Conservation (phyloP, 1,140 invertebrate genomes). For the Drosophila carrolli region DNA sequence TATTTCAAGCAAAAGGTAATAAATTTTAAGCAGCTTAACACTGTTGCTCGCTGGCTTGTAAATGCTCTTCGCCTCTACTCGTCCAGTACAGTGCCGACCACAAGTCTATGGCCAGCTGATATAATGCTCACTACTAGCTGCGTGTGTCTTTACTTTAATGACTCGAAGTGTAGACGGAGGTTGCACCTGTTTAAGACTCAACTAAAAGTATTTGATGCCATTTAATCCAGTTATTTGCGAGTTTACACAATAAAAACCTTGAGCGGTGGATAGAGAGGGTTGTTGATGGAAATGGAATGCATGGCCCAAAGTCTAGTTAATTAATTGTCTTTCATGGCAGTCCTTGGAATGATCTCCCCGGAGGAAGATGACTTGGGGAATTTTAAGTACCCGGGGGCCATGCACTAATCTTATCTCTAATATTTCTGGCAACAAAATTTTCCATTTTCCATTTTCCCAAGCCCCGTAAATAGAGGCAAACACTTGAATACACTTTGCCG, state of each 20-base stretch:
- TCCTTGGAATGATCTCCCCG: conserved; percentile 14
- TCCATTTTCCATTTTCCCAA: conserved; percentile 8
- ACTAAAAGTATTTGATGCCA: conserved; percentile 79
- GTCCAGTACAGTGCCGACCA: conserved; percentile 40
- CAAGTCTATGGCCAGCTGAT: conserved; percentile 32
- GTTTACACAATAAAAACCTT: conserved; percentile 80
- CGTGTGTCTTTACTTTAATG: conserved; percentile 30
- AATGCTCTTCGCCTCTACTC: conserved; percentile 52
- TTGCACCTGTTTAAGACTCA: conserved; percentile 74
- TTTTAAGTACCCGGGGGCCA: conserved; percentile 26
- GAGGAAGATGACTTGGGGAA: conserved; percentile 49
- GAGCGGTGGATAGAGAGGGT: background rate
- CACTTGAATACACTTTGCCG: conserved; percentile 49
- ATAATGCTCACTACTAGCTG: conserved; percentile 2
- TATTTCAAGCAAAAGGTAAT: conserved; percentile 83
- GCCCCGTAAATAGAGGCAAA: conserved; percentile 28
- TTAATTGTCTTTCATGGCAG: conserved; percentile 66
- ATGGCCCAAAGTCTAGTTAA: conserved; percentile 75
- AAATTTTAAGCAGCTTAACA: conserved; percentile 84
- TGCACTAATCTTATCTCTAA: conserved; percentile 29
- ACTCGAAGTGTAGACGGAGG: conserved; percentile 24
- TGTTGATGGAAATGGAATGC: conserved; percentile 39
- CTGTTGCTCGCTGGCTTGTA: conserved; percentile 82
- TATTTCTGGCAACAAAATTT: conserved; percentile 27
- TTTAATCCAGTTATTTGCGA: conserved; percentile 82